These are phyloP conservation scores for Neoscelio sp. DNA, from an alignment of 2,888 invertebrate species.

Conservation along the genomic window DNA sequence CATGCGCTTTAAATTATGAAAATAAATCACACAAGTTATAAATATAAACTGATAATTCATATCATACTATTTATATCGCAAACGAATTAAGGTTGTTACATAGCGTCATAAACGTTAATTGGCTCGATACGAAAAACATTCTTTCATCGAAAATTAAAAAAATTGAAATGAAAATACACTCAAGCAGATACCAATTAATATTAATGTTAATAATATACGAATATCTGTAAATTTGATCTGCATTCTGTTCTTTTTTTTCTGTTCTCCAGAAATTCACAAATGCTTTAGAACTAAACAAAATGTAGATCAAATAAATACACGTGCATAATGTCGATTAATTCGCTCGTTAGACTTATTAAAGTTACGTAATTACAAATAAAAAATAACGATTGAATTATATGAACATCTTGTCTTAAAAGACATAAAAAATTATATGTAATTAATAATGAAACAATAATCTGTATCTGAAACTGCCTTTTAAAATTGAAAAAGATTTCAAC, in stretches of 20 bases:
- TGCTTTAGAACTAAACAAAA: constrained; percentile 4
- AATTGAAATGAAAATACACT: constrained; percentile 24
- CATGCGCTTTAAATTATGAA: constrained; percentile 1
- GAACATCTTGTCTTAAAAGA: constrained; percentile 53
- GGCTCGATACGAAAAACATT: constrained; percentile 36
- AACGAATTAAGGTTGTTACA: constrained; percentile 51
- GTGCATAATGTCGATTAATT: constrained; percentile 37
- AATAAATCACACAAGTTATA: constrained; percentile 38
- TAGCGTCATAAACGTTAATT: constrained; percentile 41
- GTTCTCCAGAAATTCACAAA: no score
- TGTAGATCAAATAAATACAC: constrained; percentile 56
- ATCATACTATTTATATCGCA: constrained; percentile 32
- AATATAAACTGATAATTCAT: constrained; percentile 40
- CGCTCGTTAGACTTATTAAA: constrained; percentile 48
- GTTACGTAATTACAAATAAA: constrained; percentile 48
- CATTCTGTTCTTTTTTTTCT: not conserved
- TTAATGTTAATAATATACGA: constrained; percentile 34
- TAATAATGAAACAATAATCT: constrained; percentile 51
- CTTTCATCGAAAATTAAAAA: constrained; percentile 43
- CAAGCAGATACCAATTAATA: constrained; percentile 46
- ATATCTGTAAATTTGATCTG: constrained; percentile 20
- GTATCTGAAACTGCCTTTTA: constrained; percentile 40
- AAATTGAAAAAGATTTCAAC: no score
- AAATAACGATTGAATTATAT: constrained; percentile 53
- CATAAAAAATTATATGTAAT: constrained; percentile 52